Percentiles rank a stretch among this genome's conserved stretches.
Conservation (phyloP, 2,113 vertebrate genomes). For the Myrmecophaga tridactyla region DNA sequence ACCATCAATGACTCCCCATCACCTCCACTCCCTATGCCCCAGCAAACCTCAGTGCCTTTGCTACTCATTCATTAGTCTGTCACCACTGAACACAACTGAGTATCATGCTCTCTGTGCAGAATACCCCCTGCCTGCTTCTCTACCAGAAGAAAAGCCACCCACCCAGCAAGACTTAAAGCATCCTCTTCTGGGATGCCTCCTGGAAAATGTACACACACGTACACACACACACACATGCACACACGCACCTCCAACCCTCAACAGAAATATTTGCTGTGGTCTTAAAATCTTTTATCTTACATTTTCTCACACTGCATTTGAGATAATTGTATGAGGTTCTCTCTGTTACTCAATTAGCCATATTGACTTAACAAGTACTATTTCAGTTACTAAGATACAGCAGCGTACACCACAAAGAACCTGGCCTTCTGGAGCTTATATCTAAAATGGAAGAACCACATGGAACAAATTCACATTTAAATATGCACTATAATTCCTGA, state of each 20-base stretch:
- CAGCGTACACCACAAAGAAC: background rate
- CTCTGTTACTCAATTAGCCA: background rate
- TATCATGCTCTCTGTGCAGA: background rate
- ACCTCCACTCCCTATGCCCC: background rate
- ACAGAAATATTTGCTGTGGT: background rate
- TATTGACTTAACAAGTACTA: background rate
- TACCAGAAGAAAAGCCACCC: background rate
- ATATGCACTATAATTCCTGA: background rate
- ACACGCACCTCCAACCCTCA: background rate
- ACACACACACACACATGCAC: fast-evolving
- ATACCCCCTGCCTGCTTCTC: background rate
- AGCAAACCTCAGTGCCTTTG: background rate
- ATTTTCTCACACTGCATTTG: background rate
- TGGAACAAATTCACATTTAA: background rate
- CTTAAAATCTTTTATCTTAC: background rate
- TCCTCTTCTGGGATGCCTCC: background rate
- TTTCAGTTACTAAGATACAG: background rate
- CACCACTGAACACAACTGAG: background rate
- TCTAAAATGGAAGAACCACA: background rate
- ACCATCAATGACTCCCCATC: background rate
- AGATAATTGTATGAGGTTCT: background rate
- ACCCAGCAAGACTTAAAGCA: background rate
- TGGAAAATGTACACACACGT: background rate
- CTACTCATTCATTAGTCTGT: background rate
- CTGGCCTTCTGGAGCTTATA: background rate